phyloP scores from a whole-genome alignment of 2,113 vertebrate species.

The Dipodomys spectabilis region DNA sequence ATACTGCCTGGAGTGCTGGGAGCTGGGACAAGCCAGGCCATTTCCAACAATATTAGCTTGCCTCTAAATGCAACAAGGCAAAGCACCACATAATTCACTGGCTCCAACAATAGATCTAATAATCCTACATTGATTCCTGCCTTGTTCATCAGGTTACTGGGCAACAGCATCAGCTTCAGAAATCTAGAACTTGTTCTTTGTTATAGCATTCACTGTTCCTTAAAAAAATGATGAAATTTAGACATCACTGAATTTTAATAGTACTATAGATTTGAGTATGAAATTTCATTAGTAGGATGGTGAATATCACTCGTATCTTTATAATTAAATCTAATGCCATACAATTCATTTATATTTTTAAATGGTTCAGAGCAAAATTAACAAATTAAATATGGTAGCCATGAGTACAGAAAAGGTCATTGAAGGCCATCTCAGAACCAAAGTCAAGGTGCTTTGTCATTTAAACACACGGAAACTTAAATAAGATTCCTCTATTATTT shows the following conservation, averaged over 20 bases:
- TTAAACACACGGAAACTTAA: not conserved
- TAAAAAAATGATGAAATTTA: not conserved
- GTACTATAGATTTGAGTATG: not conserved
- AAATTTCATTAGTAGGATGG: not conserved
- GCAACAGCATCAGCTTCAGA: not conserved
- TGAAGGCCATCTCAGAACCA: not conserved
- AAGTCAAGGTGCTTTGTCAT: not conserved
- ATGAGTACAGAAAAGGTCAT: not conserved
- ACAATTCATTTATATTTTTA: not conserved
- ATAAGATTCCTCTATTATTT: not conserved
- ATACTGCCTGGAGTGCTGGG: not conserved
- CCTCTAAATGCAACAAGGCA: not conserved
- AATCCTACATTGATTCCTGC: not conserved
- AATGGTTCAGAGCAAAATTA: not conserved
- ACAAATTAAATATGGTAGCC: slow-evolving; percentile 26
- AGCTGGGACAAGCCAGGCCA: not conserved
- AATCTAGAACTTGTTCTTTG: not conserved
- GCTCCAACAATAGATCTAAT: not conserved
- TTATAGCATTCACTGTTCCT: not conserved
- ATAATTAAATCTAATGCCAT: not conserved
- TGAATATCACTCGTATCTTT: not conserved
- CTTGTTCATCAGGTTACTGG: not conserved
- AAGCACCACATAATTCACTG: not conserved
- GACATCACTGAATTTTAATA: not conserved
- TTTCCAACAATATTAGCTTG: not conserved